Base-by-base conservation (phyloP, 2,797 vertebrate genomes). In the Nannoperca australis region DNA sequence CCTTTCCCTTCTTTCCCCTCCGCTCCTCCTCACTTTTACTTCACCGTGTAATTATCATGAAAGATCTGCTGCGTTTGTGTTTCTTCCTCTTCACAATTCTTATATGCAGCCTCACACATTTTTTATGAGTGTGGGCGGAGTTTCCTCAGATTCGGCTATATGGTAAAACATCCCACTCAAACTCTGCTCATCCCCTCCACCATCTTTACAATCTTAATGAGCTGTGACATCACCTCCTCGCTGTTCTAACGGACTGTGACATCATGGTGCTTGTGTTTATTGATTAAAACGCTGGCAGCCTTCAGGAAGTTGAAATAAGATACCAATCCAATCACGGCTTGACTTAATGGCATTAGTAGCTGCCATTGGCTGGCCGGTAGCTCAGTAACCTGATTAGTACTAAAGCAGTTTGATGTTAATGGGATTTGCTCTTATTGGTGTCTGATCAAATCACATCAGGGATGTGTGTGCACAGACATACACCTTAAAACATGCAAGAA, bases 341-440 rank as follows among this genome's bases (percentile, higher is more conserved):
- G 65, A 81, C 93, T 82, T 95, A 95, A 96, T 95, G 94, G 91
- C 91, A 95, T 95, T 95, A 95, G 93, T 88, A 93, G 91, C 87
- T 90, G 89, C 94, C 92, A 95, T 95, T 95, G 94, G 93, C 95
- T 93, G 88, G 69, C 84, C 90, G 93, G 92, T 95, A 93, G 93
- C 94, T 92, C 88, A 44, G 88, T 95, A 96, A 96, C 94, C 82
- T 87, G 91, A 95, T 96, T 95, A 95, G 90, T 60, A 86, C 78
- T 91, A 88, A 94, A 94, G 91, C 92, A 89, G 91, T 92, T 93
- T 93, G 91, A 93, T 93, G 94, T 93, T 95, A 93, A 96, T 95
- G 91, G 92, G 93, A 95, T 95, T 95, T 94, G 88, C 89, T 89
- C 81, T 93, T 94, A 95, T 94, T 95, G 94, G 94, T 94, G 94